Conservation (phyloP, 2,797 vertebrate species). For the Nannoperca australis region DNA sequence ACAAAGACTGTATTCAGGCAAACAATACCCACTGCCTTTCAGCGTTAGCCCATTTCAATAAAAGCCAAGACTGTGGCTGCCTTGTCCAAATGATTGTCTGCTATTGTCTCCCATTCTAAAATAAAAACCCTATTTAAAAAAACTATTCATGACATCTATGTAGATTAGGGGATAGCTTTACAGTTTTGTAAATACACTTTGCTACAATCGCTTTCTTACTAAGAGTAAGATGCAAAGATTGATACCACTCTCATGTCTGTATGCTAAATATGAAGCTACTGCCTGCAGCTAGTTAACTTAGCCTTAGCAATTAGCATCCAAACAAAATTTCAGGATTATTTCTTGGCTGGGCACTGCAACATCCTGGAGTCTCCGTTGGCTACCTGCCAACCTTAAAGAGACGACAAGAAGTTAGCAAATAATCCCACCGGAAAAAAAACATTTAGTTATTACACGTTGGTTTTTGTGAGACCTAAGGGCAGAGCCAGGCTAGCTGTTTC, state of each 20-base stretch:
- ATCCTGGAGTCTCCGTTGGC: neutral
- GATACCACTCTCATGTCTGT: neutral
- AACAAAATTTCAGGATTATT: neutral
- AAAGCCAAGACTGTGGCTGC: constrained; percentile 41
- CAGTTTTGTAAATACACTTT: neutral
- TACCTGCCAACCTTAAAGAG: no score
- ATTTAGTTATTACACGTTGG: neutral
- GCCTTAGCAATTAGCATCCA: neutral
- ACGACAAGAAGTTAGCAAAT: neutral
- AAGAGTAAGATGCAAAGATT: neutral
- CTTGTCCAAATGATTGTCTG: constrained; percentile 58
- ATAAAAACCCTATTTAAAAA: constrained; percentile 22
- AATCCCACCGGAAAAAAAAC: neutral
- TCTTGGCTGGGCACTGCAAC: neutral
- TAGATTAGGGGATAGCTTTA: neutral
- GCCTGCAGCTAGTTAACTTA: neutral
- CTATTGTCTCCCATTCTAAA: constrained; percentile 48
- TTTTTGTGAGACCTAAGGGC: neutral
- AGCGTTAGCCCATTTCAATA: constrained; percentile 42
- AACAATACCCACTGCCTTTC: constrained; percentile 60
- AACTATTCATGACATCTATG: neutral
- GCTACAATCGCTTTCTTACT: neutral
- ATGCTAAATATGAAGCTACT: neutral
- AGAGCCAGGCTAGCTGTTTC: neutral
- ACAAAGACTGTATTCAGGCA: constrained; percentile 61